Base-by-base conservation (phyloP, 1,140 invertebrate genomes). In the Teleopsis dalmanni region DNA sequence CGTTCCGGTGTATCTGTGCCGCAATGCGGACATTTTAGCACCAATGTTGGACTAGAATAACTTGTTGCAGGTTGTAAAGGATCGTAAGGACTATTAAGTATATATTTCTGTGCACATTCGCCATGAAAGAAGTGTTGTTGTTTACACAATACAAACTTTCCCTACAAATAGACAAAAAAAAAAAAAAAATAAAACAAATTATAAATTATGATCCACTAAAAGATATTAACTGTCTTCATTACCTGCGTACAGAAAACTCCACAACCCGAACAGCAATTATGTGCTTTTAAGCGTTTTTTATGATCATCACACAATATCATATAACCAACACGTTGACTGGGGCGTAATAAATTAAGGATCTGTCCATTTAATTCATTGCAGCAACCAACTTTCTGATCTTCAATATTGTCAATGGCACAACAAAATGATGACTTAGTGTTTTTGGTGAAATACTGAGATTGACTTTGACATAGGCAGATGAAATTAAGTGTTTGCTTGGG, bases 171-270 rank as follows among this genome's bases (percentile, higher is more conserved):
- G 5, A 21, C 3, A 11, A 29, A 35, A 41, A 31, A 4, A 19
- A 43, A 18, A 25, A 2, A 0, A 26, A 3, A 37, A 4, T 19
- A 2, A 9, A 19, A 14, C 22, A 26, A 38, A 9, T 11, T 22
- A n/a, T 14, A 19, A 19, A 18, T 44, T 48, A 25, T 5, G 36
- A 42, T n/a, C 18, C 3, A 11, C 37, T n/a, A 23, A 36, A 31
- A 47, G 33, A 38, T 42, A 19, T 3, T 26, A 21, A 11, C 18
- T 21, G 25, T 34, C 5, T 6, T 3, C 11, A 54, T 64, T 62
- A 86, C 91, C 78, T 94, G 89, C 23, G 90, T 87, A 63, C 91
- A 95, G 69, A 93, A 96, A 14, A 90, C 73, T 6, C 91, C 92
- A 72, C 92, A 96, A 1, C 83, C 82, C 1, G 91, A 85, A 66